phyloP scores from a whole-genome alignment of 1,140 invertebrate genomes.

The Philopotamus ludificatus region DNA sequence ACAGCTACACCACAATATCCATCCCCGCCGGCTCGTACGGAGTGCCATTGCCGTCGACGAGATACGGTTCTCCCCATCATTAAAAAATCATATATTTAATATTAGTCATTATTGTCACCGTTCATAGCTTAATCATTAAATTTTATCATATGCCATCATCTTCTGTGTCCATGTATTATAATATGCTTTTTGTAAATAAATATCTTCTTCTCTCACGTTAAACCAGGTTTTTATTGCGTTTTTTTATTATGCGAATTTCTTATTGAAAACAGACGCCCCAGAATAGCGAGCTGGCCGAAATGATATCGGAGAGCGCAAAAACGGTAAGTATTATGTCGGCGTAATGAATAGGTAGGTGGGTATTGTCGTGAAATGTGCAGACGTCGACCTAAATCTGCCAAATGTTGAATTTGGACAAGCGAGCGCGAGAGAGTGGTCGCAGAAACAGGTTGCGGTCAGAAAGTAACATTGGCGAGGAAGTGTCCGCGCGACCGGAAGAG shows the following conservation, averaged over 20 bases:
- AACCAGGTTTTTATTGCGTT: slow-evolving; percentile 12
- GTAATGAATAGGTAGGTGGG: not conserved
- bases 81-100: slow-evolving; percentile 45
- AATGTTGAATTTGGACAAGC: not conserved
- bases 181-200: slow-evolving; percentile 42
- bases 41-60: slow-evolving; percentile 50
- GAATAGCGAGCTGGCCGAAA: not conserved
- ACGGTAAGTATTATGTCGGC: not conserved
- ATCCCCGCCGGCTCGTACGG: slow-evolving; percentile 54
- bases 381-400: not conserved
- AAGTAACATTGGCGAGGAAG: not conserved
- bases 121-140: slow-evolving; percentile 33
- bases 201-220: slow-evolving; percentile 39
- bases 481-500: not conserved
- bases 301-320: not conserved
- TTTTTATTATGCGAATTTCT: not conserved
- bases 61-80: slow-evolving; percentile 52
- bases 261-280: too few species aligned
- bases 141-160: slow-evolving; percentile 32
- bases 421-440: not conserved
- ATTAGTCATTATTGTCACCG: slow-evolving; percentile 34
- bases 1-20: slow-evolving; percentile 52
- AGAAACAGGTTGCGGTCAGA: not conserved
- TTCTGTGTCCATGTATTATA: slow-evolving; percentile 35
- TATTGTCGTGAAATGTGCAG: not conserved